These are phyloP conservation scores for Platycheirus rosarum DNA, from an alignment of 2,888 invertebrate genomes.

Conservation along the genomic window DNA sequence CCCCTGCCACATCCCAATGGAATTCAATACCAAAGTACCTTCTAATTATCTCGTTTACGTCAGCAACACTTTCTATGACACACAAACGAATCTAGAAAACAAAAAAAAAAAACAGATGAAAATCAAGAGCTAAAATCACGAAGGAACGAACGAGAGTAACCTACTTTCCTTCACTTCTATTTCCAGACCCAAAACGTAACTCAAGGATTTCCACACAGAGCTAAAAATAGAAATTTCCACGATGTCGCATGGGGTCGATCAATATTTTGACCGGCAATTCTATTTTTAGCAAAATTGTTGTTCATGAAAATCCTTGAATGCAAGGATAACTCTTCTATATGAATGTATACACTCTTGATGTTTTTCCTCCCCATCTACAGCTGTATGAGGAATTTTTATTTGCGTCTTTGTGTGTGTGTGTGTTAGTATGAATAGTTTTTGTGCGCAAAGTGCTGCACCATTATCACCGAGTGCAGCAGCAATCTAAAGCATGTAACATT, in stretches of 20 bases:
- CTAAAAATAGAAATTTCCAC: constrained; percentile 75
- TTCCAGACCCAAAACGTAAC: constrained; percentile 54
- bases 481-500: constrained; percentile 62
- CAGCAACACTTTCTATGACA: constrained; percentile 62
- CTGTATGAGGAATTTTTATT: constrained; percentile 15
- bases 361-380: constrained; percentile 11
- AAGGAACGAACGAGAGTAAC: constrained; percentile 70
- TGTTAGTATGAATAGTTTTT: constrained; percentile 25
- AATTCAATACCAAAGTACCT: constrained; percentile 26
- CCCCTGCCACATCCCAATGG: not conserved
- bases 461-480: constrained; percentile 43
- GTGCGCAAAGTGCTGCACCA: constrained; percentile 56
- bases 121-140: constrained; percentile 52
- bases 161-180: constrained; percentile 59
- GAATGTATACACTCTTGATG: constrained; percentile 3
- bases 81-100: constrained; percentile 36
- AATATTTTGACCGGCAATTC: constrained; percentile 75
- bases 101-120: constrained; percentile 42
- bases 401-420: constrained; percentile 9
- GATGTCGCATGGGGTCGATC: constrained; percentile 76
- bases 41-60: constrained; percentile 40
- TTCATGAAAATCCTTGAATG: constrained; percentile 73
- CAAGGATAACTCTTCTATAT: constrained; percentile 71
- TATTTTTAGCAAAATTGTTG: constrained; percentile 75
- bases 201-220: constrained; percentile 43